Conservation (phyloP, 2,113 vertebrate genomes). For the Sturnira hondurensis region DNA sequence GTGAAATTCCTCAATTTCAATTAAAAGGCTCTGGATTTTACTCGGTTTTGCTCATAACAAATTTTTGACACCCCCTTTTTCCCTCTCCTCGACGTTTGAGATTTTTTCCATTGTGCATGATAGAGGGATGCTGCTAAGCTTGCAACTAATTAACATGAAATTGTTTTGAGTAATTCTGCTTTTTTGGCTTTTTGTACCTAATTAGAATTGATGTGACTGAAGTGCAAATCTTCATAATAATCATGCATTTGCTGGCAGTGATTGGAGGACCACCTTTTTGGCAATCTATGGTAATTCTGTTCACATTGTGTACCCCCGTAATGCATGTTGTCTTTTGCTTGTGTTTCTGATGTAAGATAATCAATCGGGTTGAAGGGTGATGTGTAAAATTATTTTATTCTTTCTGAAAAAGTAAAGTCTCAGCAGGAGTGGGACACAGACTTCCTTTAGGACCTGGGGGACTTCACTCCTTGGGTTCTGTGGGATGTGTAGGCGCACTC, state of each 20-base stretch:
- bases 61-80: slow-evolving; percentile 32
- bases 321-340: slow-evolving; percentile 66
- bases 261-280: slow-evolving; percentile 98
- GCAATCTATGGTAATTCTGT: slow-evolving; percentile 95
- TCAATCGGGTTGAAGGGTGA: slow-evolving; percentile 20
- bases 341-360: slow-evolving; percentile 35
- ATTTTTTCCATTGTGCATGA: slow-evolving; percentile 80
- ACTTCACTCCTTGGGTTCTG: not conserved
- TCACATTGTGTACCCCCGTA: slow-evolving; percentile 65
- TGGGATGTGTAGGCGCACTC: not conserved
- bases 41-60: slow-evolving; percentile 60
- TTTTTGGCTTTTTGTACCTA: slow-evolving; percentile 84
- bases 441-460: not conserved
- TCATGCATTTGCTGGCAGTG: slow-evolving; percentile 98
- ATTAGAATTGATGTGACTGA: slow-evolving; percentile 99
- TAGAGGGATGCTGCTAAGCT: slow-evolving; percentile 79
- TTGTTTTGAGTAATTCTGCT: slow-evolving; percentile 84
- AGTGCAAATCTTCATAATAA: slow-evolving; percentile 99
- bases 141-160: slow-evolving; percentile 77
- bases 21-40: slow-evolving; percentile 16
- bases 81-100: slow-evolving; percentile 46
- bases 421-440: not conserved
- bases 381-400: slow-evolving; percentile 20
- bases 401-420: slow-evolving; percentile 1
- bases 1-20: slow-evolving; percentile 68